Percentiles rank a stretch among this genome's conserved stretches.
phyloP scores from a whole-genome alignment of 2,797 vertebrate genomes.

The Fringilla coelebs region DNA sequence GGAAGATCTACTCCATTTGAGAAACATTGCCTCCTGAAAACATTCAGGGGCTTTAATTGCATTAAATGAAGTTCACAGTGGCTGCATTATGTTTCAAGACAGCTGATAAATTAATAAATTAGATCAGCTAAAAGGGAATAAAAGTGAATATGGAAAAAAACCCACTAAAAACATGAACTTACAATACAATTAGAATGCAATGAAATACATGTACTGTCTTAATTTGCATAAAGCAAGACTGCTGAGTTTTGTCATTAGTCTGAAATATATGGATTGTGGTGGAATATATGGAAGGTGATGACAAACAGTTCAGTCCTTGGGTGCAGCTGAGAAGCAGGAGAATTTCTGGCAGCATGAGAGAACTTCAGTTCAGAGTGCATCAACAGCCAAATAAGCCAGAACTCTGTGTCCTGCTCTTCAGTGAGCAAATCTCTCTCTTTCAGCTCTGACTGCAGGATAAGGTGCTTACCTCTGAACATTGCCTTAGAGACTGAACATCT shows the following conservation, averaged over 20 bases:
- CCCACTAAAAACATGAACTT: background rate
- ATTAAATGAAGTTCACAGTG: slow-evolving; percentile 31
- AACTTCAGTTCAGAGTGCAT: background rate
- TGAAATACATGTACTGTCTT: background rate
- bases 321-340: background rate
- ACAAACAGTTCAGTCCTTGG: background rate
- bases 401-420: background rate
- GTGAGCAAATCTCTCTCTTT: background rate
- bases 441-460: background rate
- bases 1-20: slow-evolving; percentile 4
- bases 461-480: background rate
- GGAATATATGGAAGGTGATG: background rate
- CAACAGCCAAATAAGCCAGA: background rate
- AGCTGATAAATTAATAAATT: slow-evolving; percentile 59
- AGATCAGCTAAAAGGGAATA: slow-evolving; percentile 10
- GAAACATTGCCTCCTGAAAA: slow-evolving; percentile 47
- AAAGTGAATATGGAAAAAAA: background rate
- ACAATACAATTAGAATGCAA: background rate
- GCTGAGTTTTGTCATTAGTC: background rate
- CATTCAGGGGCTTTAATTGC: slow-evolving; percentile 19
- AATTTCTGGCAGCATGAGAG: background rate
- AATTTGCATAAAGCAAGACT: background rate
- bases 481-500: background rate
- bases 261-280: background rate
- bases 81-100: slow-evolving; percentile 22